Conservation (phyloP, 2,113 vertebrate species). For the Dasypus novemcinctus region DNA sequence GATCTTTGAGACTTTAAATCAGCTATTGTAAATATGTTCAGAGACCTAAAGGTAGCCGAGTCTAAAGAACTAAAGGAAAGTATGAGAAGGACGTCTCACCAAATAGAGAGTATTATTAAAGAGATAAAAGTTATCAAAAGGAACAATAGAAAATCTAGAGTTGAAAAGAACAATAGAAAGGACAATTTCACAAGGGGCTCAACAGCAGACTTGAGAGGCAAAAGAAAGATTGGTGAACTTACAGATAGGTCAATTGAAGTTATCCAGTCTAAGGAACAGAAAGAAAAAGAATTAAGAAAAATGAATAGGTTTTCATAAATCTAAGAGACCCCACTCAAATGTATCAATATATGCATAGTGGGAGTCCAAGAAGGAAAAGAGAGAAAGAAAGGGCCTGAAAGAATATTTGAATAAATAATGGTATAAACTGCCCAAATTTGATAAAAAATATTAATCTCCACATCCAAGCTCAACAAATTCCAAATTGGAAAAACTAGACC, state of each 20-base stretch:
- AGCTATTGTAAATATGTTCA: background rate
- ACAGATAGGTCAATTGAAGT: background rate
- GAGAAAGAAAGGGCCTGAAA: background rate
- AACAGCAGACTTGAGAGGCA: background rate
- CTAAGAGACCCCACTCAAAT: background rate
- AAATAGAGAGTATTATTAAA: background rate
- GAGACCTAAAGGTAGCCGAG: background rate
- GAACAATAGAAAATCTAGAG: background rate
- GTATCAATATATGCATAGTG: background rate
- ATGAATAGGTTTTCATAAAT: background rate
- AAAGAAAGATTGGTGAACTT: constrained; percentile 1
- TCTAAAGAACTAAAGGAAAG: background rate
- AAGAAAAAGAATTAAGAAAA: background rate
- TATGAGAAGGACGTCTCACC: background rate
- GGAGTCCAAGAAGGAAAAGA: background rate
- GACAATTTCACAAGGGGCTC: background rate
- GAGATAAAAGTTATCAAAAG: background rate
- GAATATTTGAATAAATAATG: background rate
- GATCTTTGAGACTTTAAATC: background rate
- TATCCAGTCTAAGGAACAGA: background rate
- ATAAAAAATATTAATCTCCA: background rate
- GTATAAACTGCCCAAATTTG: background rate
- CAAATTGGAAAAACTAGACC: background rate
- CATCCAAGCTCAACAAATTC: background rate
- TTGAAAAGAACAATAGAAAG: background rate